These are phyloP conservation scores for Cyrtonyx montezumae DNA, from an alignment of 2,113 vertebrate species.

Conservation along the genomic window DNA sequence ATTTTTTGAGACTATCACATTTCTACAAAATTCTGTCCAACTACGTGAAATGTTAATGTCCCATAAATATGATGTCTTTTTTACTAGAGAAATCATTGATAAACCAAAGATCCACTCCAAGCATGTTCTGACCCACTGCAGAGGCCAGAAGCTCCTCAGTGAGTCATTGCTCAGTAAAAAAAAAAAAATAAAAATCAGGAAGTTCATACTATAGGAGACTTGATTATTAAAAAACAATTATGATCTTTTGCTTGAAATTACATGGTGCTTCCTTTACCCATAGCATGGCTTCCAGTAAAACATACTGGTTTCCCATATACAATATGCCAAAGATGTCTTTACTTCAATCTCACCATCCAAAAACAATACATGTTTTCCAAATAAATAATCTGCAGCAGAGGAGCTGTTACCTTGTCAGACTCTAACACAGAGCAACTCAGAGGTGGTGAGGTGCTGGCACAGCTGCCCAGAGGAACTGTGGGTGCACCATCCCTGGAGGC, in stretches of 20 bases:
- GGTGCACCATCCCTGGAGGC: no score
- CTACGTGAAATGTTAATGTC: not conserved
- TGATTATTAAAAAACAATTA: not conserved
- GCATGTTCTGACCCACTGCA: not conserved
- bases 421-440: not conserved
- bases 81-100: not conserved
- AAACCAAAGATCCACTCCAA: not conserved
- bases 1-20: not conserved
- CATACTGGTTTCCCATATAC: not conserved
- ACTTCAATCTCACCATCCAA: not conserved
- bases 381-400: not conserved
- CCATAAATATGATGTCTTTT: not conserved
- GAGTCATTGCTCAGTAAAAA: not conserved
- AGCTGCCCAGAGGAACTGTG: no score
- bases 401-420: not conserved
- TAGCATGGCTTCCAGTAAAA: not conserved
- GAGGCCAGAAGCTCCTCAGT: not conserved
- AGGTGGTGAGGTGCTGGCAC: no score
- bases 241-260: not conserved
- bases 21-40: not conserved
- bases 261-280: fast-evolving
- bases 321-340: not conserved
- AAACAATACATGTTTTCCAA: not conserved
- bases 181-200: not conserved
- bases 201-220: not conserved